phyloP scores from a whole-genome alignment of 2,888 invertebrate species.

The Rhingia campestris region DNA sequence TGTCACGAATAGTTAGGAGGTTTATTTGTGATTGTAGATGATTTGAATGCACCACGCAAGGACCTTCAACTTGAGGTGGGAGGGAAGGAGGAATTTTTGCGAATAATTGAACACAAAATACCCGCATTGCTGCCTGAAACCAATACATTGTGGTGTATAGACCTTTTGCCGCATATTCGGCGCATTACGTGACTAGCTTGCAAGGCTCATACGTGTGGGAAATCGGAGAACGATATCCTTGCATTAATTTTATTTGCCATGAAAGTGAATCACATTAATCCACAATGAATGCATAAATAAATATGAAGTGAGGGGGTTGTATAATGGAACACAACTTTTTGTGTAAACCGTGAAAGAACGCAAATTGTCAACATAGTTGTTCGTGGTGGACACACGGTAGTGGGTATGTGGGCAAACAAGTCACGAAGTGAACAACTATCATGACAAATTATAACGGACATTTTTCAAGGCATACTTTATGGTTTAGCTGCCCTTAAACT shows the following conservation, averaged over 20 bases:
- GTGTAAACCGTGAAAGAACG: slow-evolving; percentile 44
- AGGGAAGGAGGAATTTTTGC: neutral
- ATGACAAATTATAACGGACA: slow-evolving; percentile 2
- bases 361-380: slow-evolving; percentile 43
- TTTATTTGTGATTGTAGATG: slow-evolving; percentile 52
- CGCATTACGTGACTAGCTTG: slow-evolving; percentile 65
- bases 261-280: slow-evolving; percentile 28
- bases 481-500: no score
- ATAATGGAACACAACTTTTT: slow-evolving; percentile 50
- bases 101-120: slow-evolving; percentile 40
- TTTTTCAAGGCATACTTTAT: neutral
- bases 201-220: slow-evolving; percentile 17
- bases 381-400: neutral
- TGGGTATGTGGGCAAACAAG: slow-evolving; percentile 12
- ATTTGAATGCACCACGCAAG: slow-evolving; percentile 58
- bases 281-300: neutral
- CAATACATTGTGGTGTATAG: neutral
- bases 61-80: slow-evolving; percentile 9
- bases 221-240: slow-evolving; percentile 21
- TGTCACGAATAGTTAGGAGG: slow-evolving; percentile 35
- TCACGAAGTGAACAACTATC: slow-evolving; percentile 10
- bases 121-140: slow-evolving; percentile 22
- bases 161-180: slow-evolving; percentile 49
- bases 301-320: slow-evolving; percentile 1
- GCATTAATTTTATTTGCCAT: slow-evolving; percentile 41